Percentiles rank a stretch among this genome's conserved stretches.
phyloP scores from a whole-genome alignment of 2,113 vertebrate species.

The Chlamydotis undulata region DNA sequence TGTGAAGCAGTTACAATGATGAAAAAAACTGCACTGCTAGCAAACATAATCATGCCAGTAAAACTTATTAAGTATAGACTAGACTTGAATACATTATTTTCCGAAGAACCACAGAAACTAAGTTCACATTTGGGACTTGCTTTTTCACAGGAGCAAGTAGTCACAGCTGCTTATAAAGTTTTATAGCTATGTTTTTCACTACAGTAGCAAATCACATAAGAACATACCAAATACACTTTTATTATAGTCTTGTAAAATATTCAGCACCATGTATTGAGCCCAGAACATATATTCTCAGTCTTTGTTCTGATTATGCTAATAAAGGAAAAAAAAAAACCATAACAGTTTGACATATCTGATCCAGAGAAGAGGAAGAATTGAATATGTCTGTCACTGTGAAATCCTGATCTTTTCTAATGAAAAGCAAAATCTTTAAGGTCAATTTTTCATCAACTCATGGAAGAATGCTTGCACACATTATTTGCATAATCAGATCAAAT shows the following conservation, averaged over 20 bases:
- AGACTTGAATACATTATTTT: not conserved
- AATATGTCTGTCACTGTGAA: not conserved
- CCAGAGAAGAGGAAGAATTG: not conserved
- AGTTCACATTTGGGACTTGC: not conserved
- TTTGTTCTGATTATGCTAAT: not conserved
- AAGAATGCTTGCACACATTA: not conserved
- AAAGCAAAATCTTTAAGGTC: not conserved
- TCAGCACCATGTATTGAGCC: not conserved
- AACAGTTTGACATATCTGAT: not conserved
- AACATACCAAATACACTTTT: not conserved
- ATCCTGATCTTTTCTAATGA: not conserved
- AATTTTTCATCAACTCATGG: not conserved
- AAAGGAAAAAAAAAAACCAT: not conserved
- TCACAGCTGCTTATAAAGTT: not conserved
- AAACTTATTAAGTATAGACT: not conserved
- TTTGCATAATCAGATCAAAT: not conserved
- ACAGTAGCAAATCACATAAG: not conserved
- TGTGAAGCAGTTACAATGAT: not conserved
- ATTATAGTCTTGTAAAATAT: not conserved
- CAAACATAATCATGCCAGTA: not conserved
- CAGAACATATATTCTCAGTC: not conserved
- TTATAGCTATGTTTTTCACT: slow-evolving; percentile 1
- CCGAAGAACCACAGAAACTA: not conserved
- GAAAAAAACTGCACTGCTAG: not conserved
- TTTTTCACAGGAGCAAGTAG: not conserved